Conservation (phyloP, 2,888 invertebrate species). For the Aromia moschata region DNA sequence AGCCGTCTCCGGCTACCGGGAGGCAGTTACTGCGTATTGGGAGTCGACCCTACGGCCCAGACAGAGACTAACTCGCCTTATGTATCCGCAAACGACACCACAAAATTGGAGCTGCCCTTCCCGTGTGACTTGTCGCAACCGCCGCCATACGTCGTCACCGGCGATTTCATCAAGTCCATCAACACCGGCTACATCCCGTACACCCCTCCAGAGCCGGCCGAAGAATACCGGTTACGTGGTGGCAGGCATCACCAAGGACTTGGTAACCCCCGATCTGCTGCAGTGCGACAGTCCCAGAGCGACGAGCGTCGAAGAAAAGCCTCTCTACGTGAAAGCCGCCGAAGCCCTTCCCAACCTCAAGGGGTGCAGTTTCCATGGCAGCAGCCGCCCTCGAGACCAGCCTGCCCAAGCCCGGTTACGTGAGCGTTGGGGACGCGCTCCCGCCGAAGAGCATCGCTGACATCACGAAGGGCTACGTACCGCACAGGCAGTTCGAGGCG, state of each 20-base stretch:
- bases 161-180: constrained; percentile 47
- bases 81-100: constrained; percentile 36
- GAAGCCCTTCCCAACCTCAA: constrained; percentile 34
- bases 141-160: constrained; percentile 48
- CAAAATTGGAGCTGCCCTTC: constrained; percentile 38
- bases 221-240: constrained; percentile 52
- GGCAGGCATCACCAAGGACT: constrained; percentile 49
- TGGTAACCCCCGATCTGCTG: constrained; percentile 38
- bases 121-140: constrained; percentile 40
- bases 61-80: constrained; percentile 44
- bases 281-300: constrained; percentile 19
- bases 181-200: constrained; percentile 53
- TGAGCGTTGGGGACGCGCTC: constrained; percentile 49
- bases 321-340: constrained; percentile 45
- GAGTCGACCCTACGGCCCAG: constrained; percentile 44
- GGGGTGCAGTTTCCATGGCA: constrained; percentile 40
- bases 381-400: constrained; percentile 35
- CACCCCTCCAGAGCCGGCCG: constrained; percentile 36
- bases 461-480: constrained; percentile 51
- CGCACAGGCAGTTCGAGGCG: constrained; percentile 55
- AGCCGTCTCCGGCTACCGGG: constrained; percentile 27
- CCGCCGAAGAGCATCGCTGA: constrained; percentile 38
- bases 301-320: constrained; percentile 34
- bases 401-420: constrained; percentile 47
- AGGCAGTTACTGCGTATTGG: constrained; percentile 53